phyloP scores from a whole-genome alignment of 2,888 invertebrate genomes.

The Helleia helle region DNA sequence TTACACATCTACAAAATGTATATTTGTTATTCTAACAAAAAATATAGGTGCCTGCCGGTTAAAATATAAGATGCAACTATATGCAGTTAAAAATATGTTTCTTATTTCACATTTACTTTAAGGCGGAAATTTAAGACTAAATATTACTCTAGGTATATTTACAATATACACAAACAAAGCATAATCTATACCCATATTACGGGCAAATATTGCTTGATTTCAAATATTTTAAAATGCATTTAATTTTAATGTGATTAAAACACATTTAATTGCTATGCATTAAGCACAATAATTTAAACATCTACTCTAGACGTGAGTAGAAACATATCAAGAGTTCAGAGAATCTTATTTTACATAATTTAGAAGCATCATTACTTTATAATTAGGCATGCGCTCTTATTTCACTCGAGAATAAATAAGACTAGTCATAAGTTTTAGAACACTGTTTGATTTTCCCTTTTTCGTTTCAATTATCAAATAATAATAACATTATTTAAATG shows the following conservation, averaged over 20 bases:
- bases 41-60: conserved; percentile 1
- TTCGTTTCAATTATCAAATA: conserved; percentile 10
- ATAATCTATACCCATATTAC: conserved; percentile 39
- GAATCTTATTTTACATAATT: not conserved
- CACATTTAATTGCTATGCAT: conserved; percentile 48
- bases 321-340: not conserved
- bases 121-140: conserved; percentile 58
- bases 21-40: not conserved
- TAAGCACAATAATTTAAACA: conserved; percentile 25
- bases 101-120: conserved; percentile 48
- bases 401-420: conserved; percentile 13
- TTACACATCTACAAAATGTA: no score
- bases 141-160: conserved; percentile 50
- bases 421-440: conserved; percentile 11
- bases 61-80: not conserved
- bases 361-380: not conserved
- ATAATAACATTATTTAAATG: conserved; percentile 16
- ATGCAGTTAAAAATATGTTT: conserved; percentile 3
- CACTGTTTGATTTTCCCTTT: conserved; percentile 27
- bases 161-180: conserved; percentile 64
- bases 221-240: conserved; percentile 20
- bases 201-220: conserved; percentile 46
- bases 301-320: not conserved
- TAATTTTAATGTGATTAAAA: conserved; percentile 30
- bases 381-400: conserved; percentile 1